Base-by-base conservation (phyloP, 2,797 vertebrate genomes). In the Zalophus californianus region DNA sequence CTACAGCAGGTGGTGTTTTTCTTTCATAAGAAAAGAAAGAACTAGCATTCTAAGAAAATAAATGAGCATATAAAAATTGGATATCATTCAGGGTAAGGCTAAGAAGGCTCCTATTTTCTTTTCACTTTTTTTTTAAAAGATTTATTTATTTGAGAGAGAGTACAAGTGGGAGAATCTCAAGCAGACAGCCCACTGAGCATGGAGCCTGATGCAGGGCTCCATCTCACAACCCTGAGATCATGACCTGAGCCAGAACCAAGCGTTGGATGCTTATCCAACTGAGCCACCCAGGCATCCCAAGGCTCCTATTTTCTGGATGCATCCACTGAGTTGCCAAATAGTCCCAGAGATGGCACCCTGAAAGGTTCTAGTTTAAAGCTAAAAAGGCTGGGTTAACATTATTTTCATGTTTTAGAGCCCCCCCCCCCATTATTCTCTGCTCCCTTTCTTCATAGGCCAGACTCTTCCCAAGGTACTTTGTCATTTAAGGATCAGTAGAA, bases 21-120 rank as follows among this genome's bases (percentile, higher is more conserved):
- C 70, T 85, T 90, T 89, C 23, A 73, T 62, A 93, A 86, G 35
- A 86, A 94, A 78, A 62, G n/a, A 68, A 86, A 96, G 13, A n/a
- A 82, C 23, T 77, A 79, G 29, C 10, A 10, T 44, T 93, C 93
- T 72, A 50, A 94, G 91, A 58, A 93, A 95, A 77, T 64, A 90
- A 95, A 90, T 79, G 41, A 86, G 54, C 32, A 77, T 8, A 84
- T 89, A 75, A 95, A 95, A 91, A 70, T 48, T n/a, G 78, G 25
- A 5, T 79, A 44, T 85, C 11, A 77, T 72, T 11, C 35, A 64
- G 48, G 35, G 9, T 32, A 77, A 94, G 23, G 27, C 48, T 92
- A 86, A 86, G n/a, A 88, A 85, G 48, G 9, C 5, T 91, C 29
- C 25, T 66, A 27, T 58, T 94, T 94, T 92, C 66, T 70, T 68